These are phyloP conservation scores for Raja brachyura DNA, from an alignment of 2,113 vertebrate species.

Conservation along the genomic window DNA sequence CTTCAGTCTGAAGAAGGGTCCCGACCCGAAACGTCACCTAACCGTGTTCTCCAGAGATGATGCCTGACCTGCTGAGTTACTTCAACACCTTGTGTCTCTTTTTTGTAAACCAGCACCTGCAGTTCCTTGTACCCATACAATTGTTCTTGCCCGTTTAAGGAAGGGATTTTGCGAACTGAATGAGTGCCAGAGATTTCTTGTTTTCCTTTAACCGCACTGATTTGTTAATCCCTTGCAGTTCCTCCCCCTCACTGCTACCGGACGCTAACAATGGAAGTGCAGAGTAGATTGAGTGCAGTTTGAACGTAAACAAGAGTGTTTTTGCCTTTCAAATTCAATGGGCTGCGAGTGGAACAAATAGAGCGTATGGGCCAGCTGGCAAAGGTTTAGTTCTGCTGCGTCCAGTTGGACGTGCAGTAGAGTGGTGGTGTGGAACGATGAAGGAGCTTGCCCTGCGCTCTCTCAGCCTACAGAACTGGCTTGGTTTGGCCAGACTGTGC, in stretches of 20 bases:
- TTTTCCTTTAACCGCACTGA: not conserved
- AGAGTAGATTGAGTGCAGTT: not conserved
- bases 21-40: too few relatives aligned
- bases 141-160: not conserved
- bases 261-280: not conserved
- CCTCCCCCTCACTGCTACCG: not conserved
- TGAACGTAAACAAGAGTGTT: conserved; percentile 13
- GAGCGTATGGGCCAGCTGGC: conserved; percentile 2
- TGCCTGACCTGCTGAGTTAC: too few relatives aligned
- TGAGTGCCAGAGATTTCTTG: not conserved
- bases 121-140: not conserved
- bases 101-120: too few relatives aligned
- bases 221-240: not conserved
- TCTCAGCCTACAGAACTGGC: not conserved
- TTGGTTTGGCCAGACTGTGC: not conserved
- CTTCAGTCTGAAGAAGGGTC: too few relatives aligned
- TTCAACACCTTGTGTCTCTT: too few relatives aligned
- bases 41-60: too few relatives aligned
- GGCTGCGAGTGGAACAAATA: conserved; percentile 1
- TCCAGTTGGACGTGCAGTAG: not conserved
- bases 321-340: conserved; percentile 22
- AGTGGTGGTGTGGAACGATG: not conserved
- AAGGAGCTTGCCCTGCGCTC: not conserved
- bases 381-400: not conserved
- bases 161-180: not conserved